Evolutionary conservation across 92 coral and sea anemone species (phyloP), one percentile per base, ranked within the genome.

Genomic region (Isaurus tuberculatus): DNA sequence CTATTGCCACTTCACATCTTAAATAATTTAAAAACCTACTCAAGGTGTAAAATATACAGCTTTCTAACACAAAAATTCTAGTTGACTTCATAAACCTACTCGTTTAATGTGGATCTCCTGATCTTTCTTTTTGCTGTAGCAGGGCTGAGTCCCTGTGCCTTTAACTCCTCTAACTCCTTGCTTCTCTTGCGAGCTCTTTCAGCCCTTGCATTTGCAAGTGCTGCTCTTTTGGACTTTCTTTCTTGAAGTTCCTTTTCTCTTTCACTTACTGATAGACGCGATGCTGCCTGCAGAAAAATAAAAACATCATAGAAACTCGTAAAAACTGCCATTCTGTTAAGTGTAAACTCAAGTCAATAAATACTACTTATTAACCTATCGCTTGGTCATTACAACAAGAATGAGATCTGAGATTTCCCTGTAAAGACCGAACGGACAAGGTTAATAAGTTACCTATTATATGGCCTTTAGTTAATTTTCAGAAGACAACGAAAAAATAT

Each of bases 111-210:
- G 5, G 49, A 67, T 61, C 36, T 36, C 51, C 58, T 77, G 70
- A 33, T 27, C 20, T 8, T 60, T 31, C 82, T 77, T 55, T 43
- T 77, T 16, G 49, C 28, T 19, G 70, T 23, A n/a, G 49, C 40
- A 33, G 49, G 33, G 5, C 0, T 8, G 0, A 22, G 2, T 34
- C 82, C 70, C 31, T 61, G 57, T 22, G 82, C 82, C 68, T 77
- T 77, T 31, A 77, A 34, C 4, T 77, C 70, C 34, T 77, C 82
- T 2, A 57, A 31, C 7, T 81, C 90, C 68, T 87, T 89, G 86
- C 93, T 95, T 65, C 98, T 88, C 75, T 94, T 91, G 27, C 91
- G 90, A 22, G 98, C 98, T 83, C 98, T 80, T 67, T 88, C 95
- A 67, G 98, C 98, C 66, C 98, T 88, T 14, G 95, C 98, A 48